Evolutionary conservation across 2,113 vertebrate genomes (phyloP).

Genomic region (Thinocorus orbignyianus): DNA sequence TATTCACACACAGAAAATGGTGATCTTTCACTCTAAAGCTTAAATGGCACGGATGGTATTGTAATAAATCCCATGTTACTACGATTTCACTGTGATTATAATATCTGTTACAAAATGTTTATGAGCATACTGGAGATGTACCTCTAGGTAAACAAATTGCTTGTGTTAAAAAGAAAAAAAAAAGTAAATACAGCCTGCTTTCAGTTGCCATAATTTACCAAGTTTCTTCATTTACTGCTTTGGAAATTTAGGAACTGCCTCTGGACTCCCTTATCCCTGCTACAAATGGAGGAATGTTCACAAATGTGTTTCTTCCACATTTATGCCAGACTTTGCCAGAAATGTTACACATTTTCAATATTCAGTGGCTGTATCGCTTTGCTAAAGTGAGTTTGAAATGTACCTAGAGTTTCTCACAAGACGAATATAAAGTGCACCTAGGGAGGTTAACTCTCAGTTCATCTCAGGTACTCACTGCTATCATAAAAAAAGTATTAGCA

Average conservation of each 20-base stretch:
- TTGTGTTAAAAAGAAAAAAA: not conserved
- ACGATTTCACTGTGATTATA: not conserved
- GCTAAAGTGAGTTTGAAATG: not conserved
- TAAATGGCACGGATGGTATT: not conserved
- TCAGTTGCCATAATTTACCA: not conserved
- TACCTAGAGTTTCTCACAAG: not conserved
- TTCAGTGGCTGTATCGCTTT: not conserved
- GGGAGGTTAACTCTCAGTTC: not conserved
- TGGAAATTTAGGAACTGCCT: not conserved
- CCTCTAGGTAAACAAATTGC: not conserved
- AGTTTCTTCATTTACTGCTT: not conserved
- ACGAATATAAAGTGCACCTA: not conserved
- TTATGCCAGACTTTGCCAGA: not conserved
- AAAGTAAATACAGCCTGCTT: not conserved
- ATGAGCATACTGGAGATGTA: not conserved
- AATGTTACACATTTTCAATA: not conserved
- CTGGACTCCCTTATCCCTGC: not conserved
- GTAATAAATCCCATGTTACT: not conserved
- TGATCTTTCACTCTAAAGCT: not conserved
- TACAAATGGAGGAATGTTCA: not conserved
- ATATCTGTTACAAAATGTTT: not conserved
- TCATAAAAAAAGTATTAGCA: constrained; percentile 9
- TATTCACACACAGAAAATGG: not conserved
- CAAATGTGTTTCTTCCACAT: not conserved
- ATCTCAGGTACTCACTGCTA: not conserved